Evolutionary conservation across 1,140 invertebrate genomes (phyloP).

Genomic region (Mactra quadrangularis): DNA sequence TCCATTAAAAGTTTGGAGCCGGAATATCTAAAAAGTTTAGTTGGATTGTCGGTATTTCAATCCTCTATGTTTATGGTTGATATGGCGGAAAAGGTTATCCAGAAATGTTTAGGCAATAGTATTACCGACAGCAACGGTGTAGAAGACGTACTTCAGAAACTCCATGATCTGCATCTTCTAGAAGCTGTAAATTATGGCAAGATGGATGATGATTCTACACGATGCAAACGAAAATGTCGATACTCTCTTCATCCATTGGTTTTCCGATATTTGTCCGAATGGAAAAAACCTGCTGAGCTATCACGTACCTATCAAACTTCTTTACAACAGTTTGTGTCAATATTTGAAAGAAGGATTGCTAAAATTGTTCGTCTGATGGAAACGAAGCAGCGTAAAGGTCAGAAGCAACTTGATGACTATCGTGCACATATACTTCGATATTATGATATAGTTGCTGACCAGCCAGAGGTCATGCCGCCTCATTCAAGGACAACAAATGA

Average conservation of each 20-base stretch:
- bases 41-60: slow-evolving; percentile 44
- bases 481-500: slow-evolving; percentile 1
- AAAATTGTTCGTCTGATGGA: slow-evolving; percentile 10
- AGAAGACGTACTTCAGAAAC: background rate
- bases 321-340: slow-evolving; percentile 20
- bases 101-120: background rate
- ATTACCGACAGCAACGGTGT: too few species aligned
- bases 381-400: slow-evolving; percentile 22
- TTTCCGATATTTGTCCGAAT: slow-evolving; percentile 28
- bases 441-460: slow-evolving; percentile 34
- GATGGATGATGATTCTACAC: background rate
- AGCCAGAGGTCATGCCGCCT: slow-evolving; percentile 6
- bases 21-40: background rate
- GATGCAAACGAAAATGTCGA: background rate
- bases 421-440: slow-evolving; percentile 34
- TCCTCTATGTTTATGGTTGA: slow-evolving; percentile 24
- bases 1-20: background rate
- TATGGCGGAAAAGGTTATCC: background rate
- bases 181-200: slow-evolving; percentile 9
- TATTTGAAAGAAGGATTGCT: slow-evolving; percentile 13
- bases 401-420: slow-evolving; percentile 4
- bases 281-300: slow-evolving; percentile 17
- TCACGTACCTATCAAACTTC: background rate
- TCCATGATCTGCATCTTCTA: slow-evolving; percentile 25
- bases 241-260: slow-evolving; percentile 51